phyloP scores from a whole-genome alignment of 2,888 invertebrate species.

The Cataglyphis albicans region DNA sequence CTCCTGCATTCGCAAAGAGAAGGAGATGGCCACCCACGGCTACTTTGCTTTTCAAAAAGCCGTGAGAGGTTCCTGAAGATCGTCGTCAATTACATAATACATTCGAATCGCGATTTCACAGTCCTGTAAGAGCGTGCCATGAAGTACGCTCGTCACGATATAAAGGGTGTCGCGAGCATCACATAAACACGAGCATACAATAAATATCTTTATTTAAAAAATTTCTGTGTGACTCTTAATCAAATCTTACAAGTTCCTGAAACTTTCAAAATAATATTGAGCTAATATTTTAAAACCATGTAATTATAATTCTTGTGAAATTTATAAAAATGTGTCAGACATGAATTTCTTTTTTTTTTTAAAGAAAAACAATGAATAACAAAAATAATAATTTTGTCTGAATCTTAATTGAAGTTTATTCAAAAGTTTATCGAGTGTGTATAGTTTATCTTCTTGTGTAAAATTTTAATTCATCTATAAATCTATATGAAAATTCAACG shows the following conservation, averaged over 20 bases:
- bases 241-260: not conserved
- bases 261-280: not conserved
- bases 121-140: conserved; percentile 20
- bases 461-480: not conserved
- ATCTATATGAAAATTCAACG: not conserved
- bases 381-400: not conserved
- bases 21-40: conserved; percentile 65
- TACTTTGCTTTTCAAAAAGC: conserved; percentile 71
- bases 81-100: conserved; percentile 75
- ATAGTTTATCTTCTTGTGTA: no score
- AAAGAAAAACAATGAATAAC: no score
- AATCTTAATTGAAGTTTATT: not conserved
- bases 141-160: not conserved
- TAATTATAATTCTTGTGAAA: not conserved
- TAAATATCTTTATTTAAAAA: not conserved
- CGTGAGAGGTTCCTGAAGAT: conserved; percentile 47
- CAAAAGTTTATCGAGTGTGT: not conserved
- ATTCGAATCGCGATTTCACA: conserved; percentile 65
- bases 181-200: not conserved
- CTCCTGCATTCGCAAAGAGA: conserved; percentile 65
- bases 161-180: conserved; percentile 5
- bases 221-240: not conserved
- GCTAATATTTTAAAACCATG: not conserved
- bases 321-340: not conserved
- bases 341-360: not conserved